Evolutionary conservation across 2,888 invertebrate genomes (phyloP), one percentile per base, ranked within the genome.

Genomic region (Siphonodentalium dalli): DNA sequence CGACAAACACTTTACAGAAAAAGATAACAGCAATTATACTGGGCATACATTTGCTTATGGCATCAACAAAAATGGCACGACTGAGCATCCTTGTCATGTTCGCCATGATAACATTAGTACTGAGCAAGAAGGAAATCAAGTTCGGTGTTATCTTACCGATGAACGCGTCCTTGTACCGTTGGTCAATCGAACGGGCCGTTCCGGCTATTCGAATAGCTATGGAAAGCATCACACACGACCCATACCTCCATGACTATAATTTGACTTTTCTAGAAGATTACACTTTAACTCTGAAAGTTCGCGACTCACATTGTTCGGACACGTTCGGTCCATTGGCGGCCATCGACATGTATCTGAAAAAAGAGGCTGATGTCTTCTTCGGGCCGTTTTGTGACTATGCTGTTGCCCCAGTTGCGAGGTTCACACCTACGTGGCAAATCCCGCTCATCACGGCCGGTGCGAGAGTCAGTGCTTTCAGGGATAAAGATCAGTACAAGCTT

Each of bases 351-450:
- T 69, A 68, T 59, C 44, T 59, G 6, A 41, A 68, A 2, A 53
- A 56, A 20, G 37, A 44, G 7, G 70, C 68, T 2, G 55, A 72
- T 44, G 66, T 75, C 1, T 77, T 77, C 43, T 33, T 76, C 6
- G 75, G 77, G 0, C 75, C 75, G 6, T 66, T 63, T 13, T 75
- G 74, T 40, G 68, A 71, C 43, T 77, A 92, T 33, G 92, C 92
- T 1, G 80, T 93, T 69, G 93, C 93, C 74, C 92, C 93, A 0
- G 92, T 93, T 1, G 93, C 93, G 6, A 84, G 92, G 52, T 85
- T 93, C 48, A 91, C 92, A 0, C 90, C 91, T 2, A 91, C 90
- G 77, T 93, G 93, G 93, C 52, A 51, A 8, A 89, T 90, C 0
- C 93, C 93, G 0, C 90, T 93, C 66, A 91, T 93, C 69, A 93